Base-by-base conservation (phyloP, 2,113 vertebrate species). In the Bos taurus region DNA sequence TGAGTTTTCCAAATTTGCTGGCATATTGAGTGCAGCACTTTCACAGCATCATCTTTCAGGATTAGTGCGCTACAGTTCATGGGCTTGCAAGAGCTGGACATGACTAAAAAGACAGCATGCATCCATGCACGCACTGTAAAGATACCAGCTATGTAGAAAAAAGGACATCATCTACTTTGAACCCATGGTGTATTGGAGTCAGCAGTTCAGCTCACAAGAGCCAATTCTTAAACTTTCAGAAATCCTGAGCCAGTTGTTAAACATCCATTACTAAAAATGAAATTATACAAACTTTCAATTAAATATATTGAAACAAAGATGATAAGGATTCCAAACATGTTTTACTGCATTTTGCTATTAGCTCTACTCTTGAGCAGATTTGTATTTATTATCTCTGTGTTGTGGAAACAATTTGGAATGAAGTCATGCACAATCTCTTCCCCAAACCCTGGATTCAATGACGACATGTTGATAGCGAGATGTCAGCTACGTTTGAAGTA, bases 221-320 rank as follows among this genome's bases (percentile, higher is more conserved):
- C 16, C n/a, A 86, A 5, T 88, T 88, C 17, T 71, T 92, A 92
- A 60, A 90, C 52, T 91, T 85, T n/a, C 46, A 81, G 28, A 88
- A 95, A 97, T 83, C 7, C 59, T 88, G 83, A 94, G 23, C 3
- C 40, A 48, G 28, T 57, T 52, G 7, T 81, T 92, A 92, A 97
- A 86, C 19, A 93, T 60, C 9, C 50, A 59, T 88, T 88, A 95
- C 62, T 94, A 85, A 88, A 96, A 90, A 92, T 48, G 54, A 84
- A 62, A 74, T 88, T 40, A 64, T 48, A 46, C 26, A 62, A 81
- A 33, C 6, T 90, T 88, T 88, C 33, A 54, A 40, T 67, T 25
- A 97, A 74, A 59, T 87, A 54, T 84, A 83, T 57, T 87, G 64
- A 95, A 94, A 82, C 59, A 91, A 95, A 90, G 28, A 17, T 84